Conservation (phyloP, 2,888 invertebrate species). For the Oscheius sp. region DNA sequence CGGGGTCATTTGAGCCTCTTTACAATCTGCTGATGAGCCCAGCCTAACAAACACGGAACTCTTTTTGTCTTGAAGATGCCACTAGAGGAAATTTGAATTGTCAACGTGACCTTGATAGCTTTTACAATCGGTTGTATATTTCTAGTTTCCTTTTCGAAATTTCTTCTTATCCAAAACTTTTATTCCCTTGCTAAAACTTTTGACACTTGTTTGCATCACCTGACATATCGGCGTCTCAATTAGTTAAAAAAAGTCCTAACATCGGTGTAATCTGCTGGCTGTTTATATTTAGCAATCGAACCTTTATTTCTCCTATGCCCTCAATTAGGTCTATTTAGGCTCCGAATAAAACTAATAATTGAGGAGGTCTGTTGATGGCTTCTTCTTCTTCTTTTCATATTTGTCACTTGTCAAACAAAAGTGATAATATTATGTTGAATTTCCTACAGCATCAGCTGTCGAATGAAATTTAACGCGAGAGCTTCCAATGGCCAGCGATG, state of each 20-base stretch:
- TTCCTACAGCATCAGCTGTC: conserved; percentile 7
- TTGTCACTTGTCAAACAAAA: conserved; percentile 3
- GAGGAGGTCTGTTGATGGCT: not conserved
- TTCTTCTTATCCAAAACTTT: not conserved
- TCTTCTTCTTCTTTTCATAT: not conserved
- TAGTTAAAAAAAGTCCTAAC: conserved; percentile 7
- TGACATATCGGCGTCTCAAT: conserved; percentile 23
- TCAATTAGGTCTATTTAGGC: not conserved
- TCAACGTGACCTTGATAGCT: too few relatives aligned
- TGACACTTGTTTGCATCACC: conserved; percentile 24
- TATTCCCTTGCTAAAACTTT: not conserved
- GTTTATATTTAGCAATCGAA: too few relatives aligned
- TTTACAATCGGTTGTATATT: too few relatives aligned
- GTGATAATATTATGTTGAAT: not conserved
- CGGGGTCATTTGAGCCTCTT: conserved; percentile 7
- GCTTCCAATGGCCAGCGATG: not conserved
- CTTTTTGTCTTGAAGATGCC: too few relatives aligned
- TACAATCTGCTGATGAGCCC: not conserved
- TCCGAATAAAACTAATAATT: not conserved
- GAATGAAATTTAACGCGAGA: conserved; percentile 18
- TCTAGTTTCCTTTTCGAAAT: not conserved
- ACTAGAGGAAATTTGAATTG: too few relatives aligned
- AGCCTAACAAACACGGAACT: too few relatives aligned
- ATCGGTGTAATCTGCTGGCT: too few relatives aligned
- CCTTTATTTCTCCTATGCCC: not conserved